Conservation (phyloP, 2,888 invertebrate genomes). For the Sinhomidia bicolor region DNA sequence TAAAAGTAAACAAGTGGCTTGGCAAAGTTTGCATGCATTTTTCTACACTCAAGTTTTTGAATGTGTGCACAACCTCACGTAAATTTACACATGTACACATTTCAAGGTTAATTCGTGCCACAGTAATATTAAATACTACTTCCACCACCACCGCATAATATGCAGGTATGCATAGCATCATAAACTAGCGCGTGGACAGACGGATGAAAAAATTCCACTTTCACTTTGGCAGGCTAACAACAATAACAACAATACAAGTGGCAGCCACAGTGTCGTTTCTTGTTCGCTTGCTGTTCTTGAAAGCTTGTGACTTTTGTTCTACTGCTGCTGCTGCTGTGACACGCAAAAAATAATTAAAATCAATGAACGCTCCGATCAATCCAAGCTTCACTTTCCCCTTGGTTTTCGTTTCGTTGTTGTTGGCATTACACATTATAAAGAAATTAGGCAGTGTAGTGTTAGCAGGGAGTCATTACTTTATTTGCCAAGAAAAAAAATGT, state of each 20-base stretch:
- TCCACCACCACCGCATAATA: not conserved
- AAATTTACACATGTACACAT: not conserved
- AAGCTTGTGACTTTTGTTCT: not conserved
- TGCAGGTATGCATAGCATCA: not conserved
- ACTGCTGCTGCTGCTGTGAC: conserved; percentile 17
- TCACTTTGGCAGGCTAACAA: conserved; percentile 20
- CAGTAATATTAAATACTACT: not conserved
- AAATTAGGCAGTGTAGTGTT: not conserved
- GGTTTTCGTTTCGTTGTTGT: not conserved
- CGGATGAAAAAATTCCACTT: conserved; percentile 32
- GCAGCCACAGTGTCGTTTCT: not conserved
- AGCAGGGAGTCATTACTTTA: not conserved
- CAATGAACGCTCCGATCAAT: conserved; percentile 31
- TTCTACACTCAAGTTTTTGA: too few species aligned
- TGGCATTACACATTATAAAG: not conserved
- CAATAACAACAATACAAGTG: too few species aligned
- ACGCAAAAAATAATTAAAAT: conserved; percentile 69
- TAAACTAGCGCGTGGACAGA: not conserved
- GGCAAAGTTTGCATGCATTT: conserved; percentile 19
- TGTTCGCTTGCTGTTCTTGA: not conserved
- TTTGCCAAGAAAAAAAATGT: not conserved
- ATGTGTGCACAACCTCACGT: too few species aligned
- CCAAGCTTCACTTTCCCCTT: not conserved
- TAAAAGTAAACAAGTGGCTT: not conserved
- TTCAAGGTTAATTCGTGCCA: conserved; percentile 26